Evolutionary conservation across 1,140 invertebrate species (phyloP), one percentile per base, ranked within the genome.

Genomic region (Araneus ventricosus): DNA sequence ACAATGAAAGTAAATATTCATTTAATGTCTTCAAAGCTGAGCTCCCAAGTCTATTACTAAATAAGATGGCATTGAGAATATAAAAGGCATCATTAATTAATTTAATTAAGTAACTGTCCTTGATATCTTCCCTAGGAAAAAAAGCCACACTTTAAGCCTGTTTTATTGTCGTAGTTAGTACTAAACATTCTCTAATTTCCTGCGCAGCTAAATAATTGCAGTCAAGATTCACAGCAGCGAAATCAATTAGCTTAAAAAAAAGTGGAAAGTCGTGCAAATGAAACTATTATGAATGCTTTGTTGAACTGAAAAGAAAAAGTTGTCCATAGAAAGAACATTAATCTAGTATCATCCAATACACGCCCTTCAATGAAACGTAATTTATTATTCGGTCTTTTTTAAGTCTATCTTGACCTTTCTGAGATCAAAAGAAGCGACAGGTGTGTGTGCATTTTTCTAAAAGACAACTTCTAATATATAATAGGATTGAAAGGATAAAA

Each of bases 361-460:
- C 59, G n/a, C 59, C 59, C 59, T 24, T 63, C 59, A 63, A 63
- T 63, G 59, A 63, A 63, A 63, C 59, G n/a, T 63, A 63, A 63
- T 63, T 63, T 63, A 63, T 63, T 63, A 63, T n/a, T 63, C 59
- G 5, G 7, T 61, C 6, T 2, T 63, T 61, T 63, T 63, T 63
- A 63, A n/a, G 59, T 63, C 59, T 8, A 4, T 63, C 59, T 63
- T 63, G 59, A 63, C 59, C 59, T 63, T 63, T 1, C 1, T 20
- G n/a, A 63, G 59, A 63, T 63, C 59, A 63, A 63, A 63, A 24
- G 20, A 63, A 63, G 59, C 59, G 59, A 7, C 45, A 52, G 45
- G 45, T 52, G 45, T 52, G 45, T 52, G 45, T 52, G 10, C 45
- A 52, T 63, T 63, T 63, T 63, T 63, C 0, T 1, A 24, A 24